Conservation (phyloP, 2,888 invertebrate species). For the Lamellibrachia columna region DNA sequence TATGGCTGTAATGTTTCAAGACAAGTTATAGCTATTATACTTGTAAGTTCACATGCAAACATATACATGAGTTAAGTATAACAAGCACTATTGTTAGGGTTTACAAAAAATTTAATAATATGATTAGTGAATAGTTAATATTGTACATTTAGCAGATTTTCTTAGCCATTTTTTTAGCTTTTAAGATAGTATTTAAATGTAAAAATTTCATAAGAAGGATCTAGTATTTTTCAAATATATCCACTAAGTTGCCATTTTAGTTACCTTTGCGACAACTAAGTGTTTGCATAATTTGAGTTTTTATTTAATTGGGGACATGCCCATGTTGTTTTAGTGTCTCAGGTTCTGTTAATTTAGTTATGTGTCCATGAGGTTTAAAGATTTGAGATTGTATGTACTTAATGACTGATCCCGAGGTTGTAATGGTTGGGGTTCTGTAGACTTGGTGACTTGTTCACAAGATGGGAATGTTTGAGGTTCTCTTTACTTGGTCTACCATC, state of each 20-base stretch:
- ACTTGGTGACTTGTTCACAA: no score
- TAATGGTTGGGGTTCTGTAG: no score
- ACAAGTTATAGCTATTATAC: background rate
- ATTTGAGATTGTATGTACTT: no score
- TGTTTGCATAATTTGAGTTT: no score
- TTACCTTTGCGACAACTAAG: no score
- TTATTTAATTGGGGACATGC: no score
- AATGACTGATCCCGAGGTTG: no score
- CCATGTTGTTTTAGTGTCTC: no score
- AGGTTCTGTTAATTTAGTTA: no score
- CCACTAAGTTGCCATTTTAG: background rate
- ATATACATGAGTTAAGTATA: background rate
- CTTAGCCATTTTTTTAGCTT: background rate
- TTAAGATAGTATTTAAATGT: background rate
- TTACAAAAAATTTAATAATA: background rate
- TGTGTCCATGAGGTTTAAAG: no score
- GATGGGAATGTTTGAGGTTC: no score
- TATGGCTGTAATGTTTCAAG: background rate
- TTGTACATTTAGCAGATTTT: background rate
- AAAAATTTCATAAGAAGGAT: background rate
- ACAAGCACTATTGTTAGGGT: background rate
- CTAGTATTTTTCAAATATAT: no score
- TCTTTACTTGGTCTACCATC: slow-evolving; percentile 28
- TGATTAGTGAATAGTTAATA: background rate
- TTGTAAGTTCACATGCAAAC: background rate